Evolutionary conservation across 2,888 invertebrate species (phyloP).

Genomic region (Dryadula phaetusa): DNA sequence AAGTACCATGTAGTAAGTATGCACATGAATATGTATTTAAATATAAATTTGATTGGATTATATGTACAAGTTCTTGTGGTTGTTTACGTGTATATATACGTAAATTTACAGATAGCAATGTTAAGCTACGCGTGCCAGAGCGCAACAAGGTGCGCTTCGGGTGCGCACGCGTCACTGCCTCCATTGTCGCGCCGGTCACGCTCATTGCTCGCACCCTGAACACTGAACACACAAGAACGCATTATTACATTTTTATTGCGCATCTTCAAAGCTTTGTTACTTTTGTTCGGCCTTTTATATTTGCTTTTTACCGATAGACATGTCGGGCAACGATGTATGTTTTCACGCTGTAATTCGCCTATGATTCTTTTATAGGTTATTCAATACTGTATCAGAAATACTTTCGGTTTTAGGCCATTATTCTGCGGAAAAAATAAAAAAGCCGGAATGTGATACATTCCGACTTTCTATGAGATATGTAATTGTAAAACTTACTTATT

Average conservation of each 20-base stretch:
- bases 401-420: conserved; percentile 28
- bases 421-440: conserved; percentile 28
- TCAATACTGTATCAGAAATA: conserved; percentile 41
- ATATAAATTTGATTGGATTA: neutral
- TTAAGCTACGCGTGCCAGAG: conserved; percentile 43
- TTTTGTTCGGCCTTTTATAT: conserved; percentile 70
- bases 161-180: conserved; percentile 73
- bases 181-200: conserved; percentile 77
- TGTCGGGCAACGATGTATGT: conserved; percentile 75
- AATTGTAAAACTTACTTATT: conserved; percentile 9
- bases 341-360: conserved; percentile 77
- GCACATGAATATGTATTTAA: neutral
- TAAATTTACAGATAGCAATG: conserved; percentile 16
- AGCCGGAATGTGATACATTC: conserved; percentile 18
- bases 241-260: conserved; percentile 81
- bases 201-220: conserved; percentile 64
- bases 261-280: conserved; percentile 81
- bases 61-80: neutral
- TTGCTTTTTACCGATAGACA: conserved; percentile 73
- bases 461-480: conserved; percentile 19
- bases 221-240: conserved; percentile 67
- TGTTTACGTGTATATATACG: neutral
- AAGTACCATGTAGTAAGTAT: neutral
- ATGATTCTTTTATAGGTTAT: conserved; percentile 62
- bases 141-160: conserved; percentile 65